phyloP scores from a whole-genome alignment of 2,113 vertebrate species.

The Corythornis cristatus region DNA sequence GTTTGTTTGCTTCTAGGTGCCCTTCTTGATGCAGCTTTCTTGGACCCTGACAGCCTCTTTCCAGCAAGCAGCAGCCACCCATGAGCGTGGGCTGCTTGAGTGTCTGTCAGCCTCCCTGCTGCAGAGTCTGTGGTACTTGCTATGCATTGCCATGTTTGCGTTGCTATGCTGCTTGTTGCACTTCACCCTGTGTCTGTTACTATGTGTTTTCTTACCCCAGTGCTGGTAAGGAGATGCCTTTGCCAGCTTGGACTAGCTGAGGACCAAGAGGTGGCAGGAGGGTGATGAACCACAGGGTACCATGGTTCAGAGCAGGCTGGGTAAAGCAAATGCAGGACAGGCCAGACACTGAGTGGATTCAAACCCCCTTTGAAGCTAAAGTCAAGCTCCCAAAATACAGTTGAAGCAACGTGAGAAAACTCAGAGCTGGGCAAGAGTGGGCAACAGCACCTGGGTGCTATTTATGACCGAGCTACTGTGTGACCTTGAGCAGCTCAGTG shows the following conservation, averaged over 20 bases:
- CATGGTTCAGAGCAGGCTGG: neutral
- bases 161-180: neutral
- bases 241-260: neutral
- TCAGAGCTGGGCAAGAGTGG: neutral
- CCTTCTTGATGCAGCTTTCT: neutral
- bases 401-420: neutral
- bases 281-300: neutral
- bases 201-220: neutral
- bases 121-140: neutral
- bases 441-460: neutral
- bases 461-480: constrained; percentile 13
- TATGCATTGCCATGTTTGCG: neutral
- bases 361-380: neutral
- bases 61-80: neutral
- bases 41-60: neutral
- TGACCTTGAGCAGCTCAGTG: constrained; percentile 17
- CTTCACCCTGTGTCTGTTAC: neutral
- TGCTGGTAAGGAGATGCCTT: neutral
- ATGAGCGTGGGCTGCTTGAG: neutral
- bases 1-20: neutral
- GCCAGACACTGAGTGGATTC: neutral
- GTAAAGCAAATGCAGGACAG: neutral
- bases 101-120: neutral
- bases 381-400: neutral
- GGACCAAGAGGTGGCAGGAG: neutral